These are phyloP conservation scores for Scyliorhinus canicula DNA, from an alignment of 2,797 vertebrate genomes.

Conservation along the genomic window DNA sequence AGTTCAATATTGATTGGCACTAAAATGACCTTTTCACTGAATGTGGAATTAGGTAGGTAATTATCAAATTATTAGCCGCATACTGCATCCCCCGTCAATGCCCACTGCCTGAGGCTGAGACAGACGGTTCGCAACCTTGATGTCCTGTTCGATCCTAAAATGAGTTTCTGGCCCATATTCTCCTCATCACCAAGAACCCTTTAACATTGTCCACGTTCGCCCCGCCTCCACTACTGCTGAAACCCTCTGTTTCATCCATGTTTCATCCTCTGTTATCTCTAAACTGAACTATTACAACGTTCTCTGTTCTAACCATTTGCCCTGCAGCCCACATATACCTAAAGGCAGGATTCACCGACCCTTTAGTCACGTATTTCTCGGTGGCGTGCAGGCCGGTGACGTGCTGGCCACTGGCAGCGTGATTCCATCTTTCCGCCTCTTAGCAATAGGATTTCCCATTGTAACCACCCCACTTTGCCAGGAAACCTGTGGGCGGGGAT, in stretches of 20 bases:
- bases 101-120: neutral
- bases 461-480: too few relatives aligned
- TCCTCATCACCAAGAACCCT: neutral
- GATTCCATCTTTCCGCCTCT: too few relatives aligned
- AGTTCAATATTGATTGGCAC: neutral
- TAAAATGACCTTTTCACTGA: neutral
- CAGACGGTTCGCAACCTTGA: neutral
- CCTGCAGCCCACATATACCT: too few relatives aligned
- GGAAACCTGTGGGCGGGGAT: too few relatives aligned
- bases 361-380: too few relatives aligned
- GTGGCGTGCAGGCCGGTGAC: too few relatives aligned
- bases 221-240: neutral
- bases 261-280: too few relatives aligned
- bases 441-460: too few relatives aligned
- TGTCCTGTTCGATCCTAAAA: neutral
- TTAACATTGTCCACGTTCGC: neutral
- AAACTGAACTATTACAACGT: too few relatives aligned
- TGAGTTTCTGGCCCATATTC: neutral
- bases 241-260: neutral
- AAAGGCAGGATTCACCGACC: too few relatives aligned
- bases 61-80: neutral
- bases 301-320: too few relatives aligned
- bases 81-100: neutral
- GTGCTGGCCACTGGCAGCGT: too few relatives aligned
- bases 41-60: neutral